Evolutionary conservation across 2,888 invertebrate species (phyloP).

Genomic region (Ornithoptera alexandrae): DNA sequence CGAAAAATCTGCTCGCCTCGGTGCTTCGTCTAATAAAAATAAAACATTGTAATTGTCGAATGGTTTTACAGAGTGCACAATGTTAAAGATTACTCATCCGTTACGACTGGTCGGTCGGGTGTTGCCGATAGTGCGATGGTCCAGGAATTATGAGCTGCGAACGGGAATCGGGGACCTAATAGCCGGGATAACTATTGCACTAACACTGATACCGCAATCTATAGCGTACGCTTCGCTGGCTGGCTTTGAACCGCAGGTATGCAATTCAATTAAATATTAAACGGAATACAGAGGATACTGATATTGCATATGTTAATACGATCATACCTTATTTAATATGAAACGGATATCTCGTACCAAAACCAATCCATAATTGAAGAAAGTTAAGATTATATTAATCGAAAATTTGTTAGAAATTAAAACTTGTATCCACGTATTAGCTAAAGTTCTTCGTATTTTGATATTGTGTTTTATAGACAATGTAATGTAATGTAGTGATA

Average conservation of each 20-base stretch:
- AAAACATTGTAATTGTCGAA: slow-evolving; percentile 13
- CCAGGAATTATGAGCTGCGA: slow-evolving; percentile 77
- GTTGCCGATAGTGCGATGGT: slow-evolving; percentile 81
- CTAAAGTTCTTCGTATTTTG: too few species aligned
- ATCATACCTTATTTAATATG: not conserved
- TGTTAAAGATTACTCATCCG: slow-evolving; percentile 50
- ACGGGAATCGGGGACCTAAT: slow-evolving; percentile 84
- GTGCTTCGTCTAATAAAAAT: too few species aligned
- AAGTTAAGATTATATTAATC: too few species aligned
- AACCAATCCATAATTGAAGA: too few species aligned
- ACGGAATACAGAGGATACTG: slow-evolving; percentile 4
- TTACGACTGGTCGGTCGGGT: slow-evolving; percentile 49
- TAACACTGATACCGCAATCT: slow-evolving; percentile 88
- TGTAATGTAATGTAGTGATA: too few species aligned
- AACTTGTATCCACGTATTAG: too few species aligned
- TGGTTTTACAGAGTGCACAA: slow-evolving; percentile 33
- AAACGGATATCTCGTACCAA: too few species aligned
- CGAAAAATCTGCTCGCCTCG: too few species aligned
- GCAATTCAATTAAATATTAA: slow-evolving; percentile 20
- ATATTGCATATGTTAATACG: not conserved
- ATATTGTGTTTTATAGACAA: too few species aligned
- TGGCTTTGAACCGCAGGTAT: slow-evolving; percentile 85
- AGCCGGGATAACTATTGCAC: slow-evolving; percentile 87
- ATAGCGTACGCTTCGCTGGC: slow-evolving; percentile 88
- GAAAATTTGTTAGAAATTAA: too few species aligned